These are phyloP conservation scores for Neotoxoptera formosana DNA, from an alignment of 1,140 invertebrate species.

Conservation along the genomic window DNA sequence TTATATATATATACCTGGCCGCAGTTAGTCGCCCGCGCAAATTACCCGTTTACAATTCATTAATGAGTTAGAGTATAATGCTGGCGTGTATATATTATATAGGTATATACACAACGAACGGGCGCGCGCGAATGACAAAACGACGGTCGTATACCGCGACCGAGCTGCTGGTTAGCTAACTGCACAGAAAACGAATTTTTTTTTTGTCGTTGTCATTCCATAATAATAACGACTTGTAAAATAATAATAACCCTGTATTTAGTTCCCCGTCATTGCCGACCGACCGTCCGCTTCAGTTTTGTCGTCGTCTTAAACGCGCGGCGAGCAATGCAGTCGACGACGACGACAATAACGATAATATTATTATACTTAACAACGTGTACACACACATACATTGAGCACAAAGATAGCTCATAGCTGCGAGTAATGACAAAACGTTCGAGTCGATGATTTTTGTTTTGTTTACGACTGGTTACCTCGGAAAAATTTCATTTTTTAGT, in stretches of 20 bases:
- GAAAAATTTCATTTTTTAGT: not conserved
- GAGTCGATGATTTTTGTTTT: not conserved
- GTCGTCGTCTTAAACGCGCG: not conserved
- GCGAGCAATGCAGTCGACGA: not conserved
- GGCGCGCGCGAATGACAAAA: not conserved
- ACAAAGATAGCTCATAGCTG: not conserved
- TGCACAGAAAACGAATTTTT: not conserved
- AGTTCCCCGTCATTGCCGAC: not conserved
- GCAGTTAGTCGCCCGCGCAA: not conserved
- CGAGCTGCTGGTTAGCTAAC: not conserved
- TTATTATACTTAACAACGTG: not conserved
- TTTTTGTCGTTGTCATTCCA: not conserved
- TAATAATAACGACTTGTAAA: not conserved
- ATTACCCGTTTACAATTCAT: constrained; percentile 11
- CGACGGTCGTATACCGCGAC: not conserved
- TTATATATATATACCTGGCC: not conserved
- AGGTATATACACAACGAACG: not conserved
- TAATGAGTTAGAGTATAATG: not conserved
- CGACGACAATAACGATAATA: not conserved
- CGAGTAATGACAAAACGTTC: not conserved
- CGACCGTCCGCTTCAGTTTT: not conserved
- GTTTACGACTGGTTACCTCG: not conserved
- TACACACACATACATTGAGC: not conserved
- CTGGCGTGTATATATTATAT: too few species aligned
- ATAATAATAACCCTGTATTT: constrained; percentile 1